Percentiles rank a stretch among this genome's conserved stretches.
Evolutionary conservation across 2,797 vertebrate species (phyloP).

Genomic region (Dallia pectoralis): DNA sequence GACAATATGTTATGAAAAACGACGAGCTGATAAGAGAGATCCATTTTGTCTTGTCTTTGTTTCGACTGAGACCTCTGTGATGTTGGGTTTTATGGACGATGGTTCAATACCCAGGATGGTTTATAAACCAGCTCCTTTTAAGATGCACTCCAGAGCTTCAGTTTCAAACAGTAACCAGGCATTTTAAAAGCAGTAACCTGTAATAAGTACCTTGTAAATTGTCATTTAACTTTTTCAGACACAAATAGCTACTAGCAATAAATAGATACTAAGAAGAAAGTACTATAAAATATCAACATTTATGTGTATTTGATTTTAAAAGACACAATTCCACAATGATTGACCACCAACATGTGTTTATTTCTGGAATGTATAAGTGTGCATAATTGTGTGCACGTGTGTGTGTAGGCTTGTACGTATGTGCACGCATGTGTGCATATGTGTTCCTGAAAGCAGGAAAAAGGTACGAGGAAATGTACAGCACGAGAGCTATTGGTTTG

Average conservation of each 20-base stretch:
- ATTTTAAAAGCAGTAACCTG: too few species aligned
- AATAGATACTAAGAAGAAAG: not conserved
- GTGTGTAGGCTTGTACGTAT: too few species aligned
- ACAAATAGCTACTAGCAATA: conserved; percentile 3
- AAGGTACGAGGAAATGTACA: conserved; percentile 25
- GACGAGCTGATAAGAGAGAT: conserved; percentile 54
- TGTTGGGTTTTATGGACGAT: not conserved
- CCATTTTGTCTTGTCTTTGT: conserved; percentile 38
- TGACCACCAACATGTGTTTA: not conserved
- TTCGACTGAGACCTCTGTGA: not conserved
- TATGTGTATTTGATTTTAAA: not conserved
- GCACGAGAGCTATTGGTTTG: conserved; percentile 21
- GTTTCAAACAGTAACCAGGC: too few species aligned
- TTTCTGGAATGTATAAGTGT: not conserved
- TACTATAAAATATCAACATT: not conserved
- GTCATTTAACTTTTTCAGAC: too few species aligned
- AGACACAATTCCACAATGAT: conserved; percentile 9
- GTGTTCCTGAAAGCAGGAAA: not conserved
- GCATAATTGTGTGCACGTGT: not conserved
- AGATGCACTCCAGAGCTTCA: conserved; percentile 47
- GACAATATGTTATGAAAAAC: conserved; percentile 47
- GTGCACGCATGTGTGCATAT: not conserved
- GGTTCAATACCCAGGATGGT: not conserved
- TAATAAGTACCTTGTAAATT: too few species aligned
- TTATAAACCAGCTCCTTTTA: not conserved